Evolutionary conservation across 1,140 invertebrate genomes (phyloP).

Genomic region (Oreohelix idahoensis): DNA sequence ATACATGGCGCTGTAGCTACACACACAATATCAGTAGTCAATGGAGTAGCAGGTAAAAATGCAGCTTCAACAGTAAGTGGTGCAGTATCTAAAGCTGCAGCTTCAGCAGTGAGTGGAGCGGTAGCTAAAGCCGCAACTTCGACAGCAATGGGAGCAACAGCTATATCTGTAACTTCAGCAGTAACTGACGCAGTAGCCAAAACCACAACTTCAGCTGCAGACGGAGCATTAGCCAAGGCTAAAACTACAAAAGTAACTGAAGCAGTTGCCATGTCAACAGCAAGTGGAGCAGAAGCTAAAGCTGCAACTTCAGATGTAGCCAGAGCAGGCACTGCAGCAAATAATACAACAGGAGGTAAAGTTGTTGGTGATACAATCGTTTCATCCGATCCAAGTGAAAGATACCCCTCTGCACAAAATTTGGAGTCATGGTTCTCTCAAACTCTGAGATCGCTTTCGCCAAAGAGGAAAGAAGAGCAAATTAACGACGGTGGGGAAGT

Average conservation of each 20-base stretch:
- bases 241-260: too few species aligned
- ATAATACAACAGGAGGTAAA: background rate
- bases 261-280: too few species aligned
- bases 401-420: background rate
- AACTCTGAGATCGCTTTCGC: background rate
- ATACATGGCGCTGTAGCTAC: too few species aligned
- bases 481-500: background rate
- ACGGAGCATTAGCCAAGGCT: too few species aligned
- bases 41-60: background rate
- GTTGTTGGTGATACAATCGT: background rate
- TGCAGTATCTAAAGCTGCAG: background rate
- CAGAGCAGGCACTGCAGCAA: background rate
- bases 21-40: background rate
- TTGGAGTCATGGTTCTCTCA: background rate
- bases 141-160: too few species aligned
- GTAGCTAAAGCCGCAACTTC: background rate
- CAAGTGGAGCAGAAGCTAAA: too few species aligned
- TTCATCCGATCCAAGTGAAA: background rate
- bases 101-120: background rate
- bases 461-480: background rate
- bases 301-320: too few species aligned
- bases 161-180: too few species aligned
- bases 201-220: too few species aligned
- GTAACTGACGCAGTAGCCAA: too few species aligned
- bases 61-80: background rate